These are phyloP conservation scores for Euclidia mi DNA, from an alignment of 2,888 invertebrate species.

Conservation along the genomic window DNA sequence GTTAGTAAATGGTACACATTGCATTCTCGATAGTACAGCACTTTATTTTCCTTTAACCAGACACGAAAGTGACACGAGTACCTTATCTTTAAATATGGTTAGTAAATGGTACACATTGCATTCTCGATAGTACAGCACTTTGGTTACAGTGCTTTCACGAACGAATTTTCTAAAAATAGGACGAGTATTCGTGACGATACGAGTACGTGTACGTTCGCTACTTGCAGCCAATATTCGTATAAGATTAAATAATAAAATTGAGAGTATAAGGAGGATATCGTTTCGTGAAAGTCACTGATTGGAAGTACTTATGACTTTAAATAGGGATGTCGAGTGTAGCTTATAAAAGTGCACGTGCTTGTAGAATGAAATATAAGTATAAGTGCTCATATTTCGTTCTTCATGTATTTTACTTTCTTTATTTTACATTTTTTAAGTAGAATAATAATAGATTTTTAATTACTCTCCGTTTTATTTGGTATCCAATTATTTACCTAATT, in stretches of 20 bases:
- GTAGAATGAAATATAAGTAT: too few relatives aligned
- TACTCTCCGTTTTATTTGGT: too few relatives aligned
- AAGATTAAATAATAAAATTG: slow-evolving; percentile 11
- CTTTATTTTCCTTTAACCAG: background rate
- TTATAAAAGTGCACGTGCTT: too few relatives aligned
- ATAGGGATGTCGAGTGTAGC: too few relatives aligned
- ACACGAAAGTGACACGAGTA: background rate
- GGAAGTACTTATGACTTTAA: too few relatives aligned
- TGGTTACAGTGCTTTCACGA: slow-evolving; percentile 1
- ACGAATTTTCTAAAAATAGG: slow-evolving; percentile 3
- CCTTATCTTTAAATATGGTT: slow-evolving; percentile 1
- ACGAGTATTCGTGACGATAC: slow-evolving; percentile 7
- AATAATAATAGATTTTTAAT: too few relatives aligned
- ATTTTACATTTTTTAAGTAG: too few relatives aligned
- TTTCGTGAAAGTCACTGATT: background rate
- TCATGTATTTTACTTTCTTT: too few relatives aligned
- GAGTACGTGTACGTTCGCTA: background rate
- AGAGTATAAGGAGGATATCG: slow-evolving; percentile 1
- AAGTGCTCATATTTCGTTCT: too few relatives aligned
- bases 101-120: slow-evolving; percentile 1
- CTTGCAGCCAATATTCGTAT: slow-evolving; percentile 5
- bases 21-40: too few relatives aligned
- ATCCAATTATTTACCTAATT: too few relatives aligned
- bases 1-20: too few relatives aligned
- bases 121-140: background rate